phyloP scores from a whole-genome alignment of 2,888 invertebrate genomes.

The Terebella lapidaria region DNA sequence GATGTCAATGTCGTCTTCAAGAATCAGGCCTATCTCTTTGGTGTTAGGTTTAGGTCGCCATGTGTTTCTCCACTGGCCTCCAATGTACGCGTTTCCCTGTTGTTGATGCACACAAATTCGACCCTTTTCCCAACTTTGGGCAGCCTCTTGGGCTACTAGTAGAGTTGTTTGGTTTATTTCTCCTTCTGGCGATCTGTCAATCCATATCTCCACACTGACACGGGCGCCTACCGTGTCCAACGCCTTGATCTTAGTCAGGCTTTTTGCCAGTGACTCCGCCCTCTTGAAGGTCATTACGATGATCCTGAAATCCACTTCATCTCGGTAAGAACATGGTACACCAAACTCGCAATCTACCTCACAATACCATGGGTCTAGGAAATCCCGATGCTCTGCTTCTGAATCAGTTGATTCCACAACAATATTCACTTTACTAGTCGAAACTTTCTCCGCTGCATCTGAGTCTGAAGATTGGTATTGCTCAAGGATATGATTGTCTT shows the following conservation, averaged over 20 bases:
- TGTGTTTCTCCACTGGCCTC: slow-evolving; percentile 28
- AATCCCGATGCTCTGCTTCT: no score
- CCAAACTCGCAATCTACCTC: background rate
- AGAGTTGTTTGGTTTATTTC: no score
- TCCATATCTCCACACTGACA: slow-evolving; percentile 24
- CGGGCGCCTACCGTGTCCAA: slow-evolving; percentile 21
- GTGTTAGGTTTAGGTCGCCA: slow-evolving; percentile 30
- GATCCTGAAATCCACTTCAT: slow-evolving; percentile 22
- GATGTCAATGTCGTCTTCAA: slow-evolving; percentile 39
- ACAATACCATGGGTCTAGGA: no score
- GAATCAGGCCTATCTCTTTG: slow-evolving; percentile 34
- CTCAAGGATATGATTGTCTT: no score
- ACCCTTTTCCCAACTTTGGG: slow-evolving; percentile 9
- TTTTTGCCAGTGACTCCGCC: slow-evolving; percentile 17
- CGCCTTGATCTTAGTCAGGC: slow-evolving; percentile 20
- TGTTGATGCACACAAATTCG: slow-evolving; percentile 18
- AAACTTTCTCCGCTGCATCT: no score
- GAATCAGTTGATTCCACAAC: no score
- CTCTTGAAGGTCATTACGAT: slow-evolving; percentile 26
- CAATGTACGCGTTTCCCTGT: slow-evolving; percentile 19
- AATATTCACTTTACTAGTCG: no score
- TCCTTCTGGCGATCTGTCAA: slow-evolving; percentile 18
- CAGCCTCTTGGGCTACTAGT: slow-evolving; percentile 11
- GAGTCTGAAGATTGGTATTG: no score
- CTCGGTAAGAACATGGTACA: slow-evolving; percentile 9